Evolutionary conservation across 2,113 vertebrate species (phyloP).

Genomic region (Hirundichthys speculiger): DNA sequence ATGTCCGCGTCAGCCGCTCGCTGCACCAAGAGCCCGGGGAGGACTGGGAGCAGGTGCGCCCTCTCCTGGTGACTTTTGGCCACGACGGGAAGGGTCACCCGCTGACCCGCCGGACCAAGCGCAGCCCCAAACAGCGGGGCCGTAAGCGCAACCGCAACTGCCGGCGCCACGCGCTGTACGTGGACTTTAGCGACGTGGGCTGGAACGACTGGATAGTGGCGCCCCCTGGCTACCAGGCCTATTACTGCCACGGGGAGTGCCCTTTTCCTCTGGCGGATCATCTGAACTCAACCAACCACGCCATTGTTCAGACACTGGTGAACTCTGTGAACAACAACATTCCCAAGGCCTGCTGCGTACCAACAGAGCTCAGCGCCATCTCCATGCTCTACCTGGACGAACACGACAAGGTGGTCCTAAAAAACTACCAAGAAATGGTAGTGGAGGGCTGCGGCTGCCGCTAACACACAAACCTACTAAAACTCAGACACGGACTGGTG

Average conservation of each 20-base stretch:
- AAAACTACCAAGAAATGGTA: slow-evolving; percentile 99
- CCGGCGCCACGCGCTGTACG: slow-evolving; percentile 92
- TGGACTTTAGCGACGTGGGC: slow-evolving; percentile 98
- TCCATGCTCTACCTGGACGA: slow-evolving; percentile 99
- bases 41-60: slow-evolving; percentile 95
- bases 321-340: slow-evolving; percentile 98
- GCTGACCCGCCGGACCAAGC: slow-evolving; percentile 89
- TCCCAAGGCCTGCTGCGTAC: slow-evolving; percentile 97
- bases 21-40: slow-evolving; percentile 85
- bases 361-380: slow-evolving; percentile 98
- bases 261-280: slow-evolving; percentile 97
- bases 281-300: slow-evolving; percentile 98
- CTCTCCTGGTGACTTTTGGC: slow-evolving; percentile 96
- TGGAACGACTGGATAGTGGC: slow-evolving; percentile 99
- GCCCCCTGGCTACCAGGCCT: slow-evolving; percentile 96
- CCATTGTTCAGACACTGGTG: slow-evolving; percentile 98
- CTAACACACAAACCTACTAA: slow-evolving; percentile 78
- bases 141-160: slow-evolving; percentile 96
- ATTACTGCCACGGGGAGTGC: slow-evolving; percentile 97
- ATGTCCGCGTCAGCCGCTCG: slow-evolving; percentile 95
- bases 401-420: slow-evolving; percentile 98
- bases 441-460: slow-evolving; percentile 98
- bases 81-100: slow-evolving; percentile 94
- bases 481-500: slow-evolving; percentile 43
- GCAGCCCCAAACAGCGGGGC: slow-evolving; percentile 89